Evolutionary conservation across 2,797 vertebrate genomes (phyloP), one percentile per base, ranked within the genome.

Genomic region (Neoniphon sammara): DNA sequence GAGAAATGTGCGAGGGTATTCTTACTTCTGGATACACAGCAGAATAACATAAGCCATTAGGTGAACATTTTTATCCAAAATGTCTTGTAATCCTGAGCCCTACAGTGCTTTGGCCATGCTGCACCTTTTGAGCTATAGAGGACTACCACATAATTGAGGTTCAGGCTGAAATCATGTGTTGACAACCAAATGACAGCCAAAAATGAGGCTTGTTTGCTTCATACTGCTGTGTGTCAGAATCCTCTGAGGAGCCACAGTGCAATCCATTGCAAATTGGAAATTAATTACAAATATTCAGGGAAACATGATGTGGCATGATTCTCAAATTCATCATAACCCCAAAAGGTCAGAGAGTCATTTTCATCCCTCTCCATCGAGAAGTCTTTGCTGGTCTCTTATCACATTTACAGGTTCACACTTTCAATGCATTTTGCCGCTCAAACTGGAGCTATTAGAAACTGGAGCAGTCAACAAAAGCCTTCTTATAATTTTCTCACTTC

Each of bases 251-350:
- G 23, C 20, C 12, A 61, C 23, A 12, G 20, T n/a, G 21, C 14
- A 42, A 54, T 14, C 52, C 34, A 34, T 42, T 7, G n/a, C 25
- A 14, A 36, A 36, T 46, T 23, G 27, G 49, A 66, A 66, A 52
- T 66, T 36, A 66, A 66, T 53, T 21, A 10, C 62, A 65, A 36
- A 20, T 53, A 36, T 66, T 66, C 47, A 53, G 31, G 53, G 17
- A 69, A 60, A 53, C 79, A 66, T 5, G 68, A 75, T 68, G 75
- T 39, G 27, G 59, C 67, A 67, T 42, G 73, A 72, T 56, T 57
- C 53, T 47, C 46, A n/a, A 62, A 71, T 63, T 59, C 59, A 23
- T 73, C 56, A 17, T 25, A 66, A 60, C 55, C 57, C 9, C 61
- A 53, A 56, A 67, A 72, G 79, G 75, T 80, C 71, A 57, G 12